Conservation (phyloP, 2,113 vertebrate species). For the Gnathonemus echidnorhynchus region DNA sequence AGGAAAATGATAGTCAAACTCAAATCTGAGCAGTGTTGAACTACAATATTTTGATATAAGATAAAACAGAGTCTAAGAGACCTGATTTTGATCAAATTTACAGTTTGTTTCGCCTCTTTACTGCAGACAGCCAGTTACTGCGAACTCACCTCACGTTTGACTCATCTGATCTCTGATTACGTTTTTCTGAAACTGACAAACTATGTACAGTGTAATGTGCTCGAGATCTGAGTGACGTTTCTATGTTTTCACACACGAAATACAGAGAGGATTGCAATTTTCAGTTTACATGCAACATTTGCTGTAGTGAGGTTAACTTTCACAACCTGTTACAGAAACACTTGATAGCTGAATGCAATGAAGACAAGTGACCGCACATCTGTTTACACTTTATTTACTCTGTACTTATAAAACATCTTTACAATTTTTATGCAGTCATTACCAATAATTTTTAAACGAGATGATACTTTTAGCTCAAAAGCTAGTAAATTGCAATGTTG, state of each 20-base stretch:
- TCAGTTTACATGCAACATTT: not conserved
- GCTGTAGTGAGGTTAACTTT: not conserved
- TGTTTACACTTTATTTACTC: conserved; percentile 1
- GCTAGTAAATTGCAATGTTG: not conserved
- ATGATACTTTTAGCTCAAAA: not conserved
- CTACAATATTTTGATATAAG: not conserved
- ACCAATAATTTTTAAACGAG: not conserved
- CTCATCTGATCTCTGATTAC: not conserved
- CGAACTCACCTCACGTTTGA: not conserved
- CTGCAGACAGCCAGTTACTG: not conserved
- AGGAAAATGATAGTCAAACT: not conserved
- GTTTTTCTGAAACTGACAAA: not conserved
- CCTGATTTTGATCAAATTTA: not conserved
- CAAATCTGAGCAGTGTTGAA: not conserved
- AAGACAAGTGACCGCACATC: not conserved
- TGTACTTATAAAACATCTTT: not conserved
- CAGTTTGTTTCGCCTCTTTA: not conserved
- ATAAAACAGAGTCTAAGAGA: not conserved
- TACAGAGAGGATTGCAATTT: not conserved
- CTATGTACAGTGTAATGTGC: not conserved
- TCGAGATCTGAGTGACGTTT: not conserved
- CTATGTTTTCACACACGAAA: not conserved
- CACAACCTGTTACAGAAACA: not conserved
- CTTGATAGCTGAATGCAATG: not conserved
- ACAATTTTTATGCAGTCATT: not conserved